These are phyloP conservation scores for Acrobasis consociella DNA, from an alignment of 2,888 invertebrate genomes.

Conservation along the genomic window DNA sequence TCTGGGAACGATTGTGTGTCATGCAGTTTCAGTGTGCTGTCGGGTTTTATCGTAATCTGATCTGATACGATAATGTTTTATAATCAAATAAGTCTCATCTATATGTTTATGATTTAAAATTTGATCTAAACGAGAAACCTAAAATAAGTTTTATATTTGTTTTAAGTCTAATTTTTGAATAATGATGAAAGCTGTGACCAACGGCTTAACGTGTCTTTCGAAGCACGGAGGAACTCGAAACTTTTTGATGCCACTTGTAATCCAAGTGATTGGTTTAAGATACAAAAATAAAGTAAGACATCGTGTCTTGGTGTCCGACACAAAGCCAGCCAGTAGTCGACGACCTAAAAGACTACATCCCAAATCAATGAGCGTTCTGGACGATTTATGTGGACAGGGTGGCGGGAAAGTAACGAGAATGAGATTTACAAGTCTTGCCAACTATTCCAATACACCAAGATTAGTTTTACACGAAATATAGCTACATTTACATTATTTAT, in stretches of 20 bases:
- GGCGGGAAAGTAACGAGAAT: conserved; percentile 12
- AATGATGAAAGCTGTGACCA: too few species aligned
- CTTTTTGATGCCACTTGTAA: too few species aligned
- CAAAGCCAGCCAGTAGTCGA: neutral
- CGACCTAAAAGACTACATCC: conserved; percentile 6
- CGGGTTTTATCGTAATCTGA: neutral
- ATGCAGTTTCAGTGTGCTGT: conserved; percentile 1
- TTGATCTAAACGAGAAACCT: too few species aligned
- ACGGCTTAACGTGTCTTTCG: too few species aligned
- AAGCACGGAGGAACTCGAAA: too few species aligned
- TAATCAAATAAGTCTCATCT: too few species aligned
- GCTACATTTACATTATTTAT: neutral
- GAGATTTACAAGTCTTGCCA: conserved; percentile 14
- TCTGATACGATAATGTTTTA: neutral
- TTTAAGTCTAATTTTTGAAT: too few species aligned
- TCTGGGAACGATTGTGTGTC: neutral
- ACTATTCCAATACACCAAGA: conserved; percentile 2
- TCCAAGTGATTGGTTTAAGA: too few species aligned
- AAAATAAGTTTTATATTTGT: too few species aligned
- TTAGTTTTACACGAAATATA: conserved; percentile 1
- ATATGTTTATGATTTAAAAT: too few species aligned
- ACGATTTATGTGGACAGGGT: conserved; percentile 19
- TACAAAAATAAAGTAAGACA: neutral
- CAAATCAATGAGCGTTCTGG: neutral
- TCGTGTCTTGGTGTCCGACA: neutral